Evolutionary conservation across 2,888 invertebrate genomes (phyloP), one percentile per base, ranked within the genome.

Genomic region (Theretra japonica): DNA sequence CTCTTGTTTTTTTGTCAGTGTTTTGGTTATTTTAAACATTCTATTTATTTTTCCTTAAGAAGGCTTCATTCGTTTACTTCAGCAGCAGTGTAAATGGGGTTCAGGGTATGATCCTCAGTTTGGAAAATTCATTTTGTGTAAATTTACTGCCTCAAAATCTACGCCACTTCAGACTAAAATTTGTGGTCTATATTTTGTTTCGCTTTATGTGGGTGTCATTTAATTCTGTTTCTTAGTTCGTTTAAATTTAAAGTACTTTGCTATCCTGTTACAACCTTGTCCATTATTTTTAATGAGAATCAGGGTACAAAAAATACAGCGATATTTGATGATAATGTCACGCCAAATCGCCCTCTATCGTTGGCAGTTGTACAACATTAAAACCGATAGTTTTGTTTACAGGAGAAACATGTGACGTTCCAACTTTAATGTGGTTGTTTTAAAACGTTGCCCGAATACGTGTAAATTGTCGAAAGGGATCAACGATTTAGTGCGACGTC

Each of bases 401-500:
- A 65, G 23, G 17, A 48, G 15, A 15, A 48, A 23, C 23, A 65
- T 41, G 41, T 23, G 23, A 53, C 19, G 21, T 23, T 65, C 17
- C 6, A 65, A 65, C 41, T 65, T 65, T 28, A 28, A 58, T 58
- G 58, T 28, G 11, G 23, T 58, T 53, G 4, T 53, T 58, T 62
- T 19, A 56, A 56, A 56, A 53, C 53, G 28, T 56, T n/a, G 53
- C 53, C n/a, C 30, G 28, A 28, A 33, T 33, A 57, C 56, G 70
- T 70, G 60, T 60, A 70, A 21, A 50, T 28, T 70, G 59, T 60
- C 48, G 65, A 65, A 65, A 65, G 48, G 48, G n/a, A 60, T 60
- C 50, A 30, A 62, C 60, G n/a, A 59, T 60, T 70, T 53, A 70
- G 28, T 53, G 8, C 28, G 23, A 70, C 70, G 70, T 74, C 58